These are phyloP conservation scores for Lethrus apterus DNA, from an alignment of 1,140 invertebrate genomes.

Conservation along the genomic window DNA sequence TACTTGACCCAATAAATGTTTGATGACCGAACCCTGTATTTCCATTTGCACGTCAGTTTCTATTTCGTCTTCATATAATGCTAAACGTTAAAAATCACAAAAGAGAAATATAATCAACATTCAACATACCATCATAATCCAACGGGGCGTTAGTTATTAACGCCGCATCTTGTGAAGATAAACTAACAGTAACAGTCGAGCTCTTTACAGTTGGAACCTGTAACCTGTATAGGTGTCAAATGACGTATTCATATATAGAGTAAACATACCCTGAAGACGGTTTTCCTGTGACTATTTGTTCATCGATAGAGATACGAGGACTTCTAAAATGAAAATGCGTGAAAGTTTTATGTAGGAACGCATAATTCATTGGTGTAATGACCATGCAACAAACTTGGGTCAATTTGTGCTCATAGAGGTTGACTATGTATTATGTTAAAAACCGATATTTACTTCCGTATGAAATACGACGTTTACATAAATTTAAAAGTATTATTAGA, in stretches of 20 bases:
- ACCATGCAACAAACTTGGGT: no score
- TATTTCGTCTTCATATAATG: slow-evolving; percentile 81
- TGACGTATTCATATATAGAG: not conserved
- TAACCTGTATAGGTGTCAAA: not conserved
- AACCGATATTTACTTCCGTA: no score
- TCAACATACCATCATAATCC: slow-evolving; percentile 36
- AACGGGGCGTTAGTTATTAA: slow-evolving; percentile 18
- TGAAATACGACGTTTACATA: no score
- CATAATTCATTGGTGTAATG: no score
- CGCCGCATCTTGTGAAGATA: not conserved
- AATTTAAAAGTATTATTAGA: no score
- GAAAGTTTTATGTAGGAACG: no score
- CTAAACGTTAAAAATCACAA: slow-evolving; percentile 47
- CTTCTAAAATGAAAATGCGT: slow-evolving; percentile 6
- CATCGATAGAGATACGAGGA: not conserved
- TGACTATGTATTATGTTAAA: no score
- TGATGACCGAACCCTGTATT: slow-evolving; percentile 89
- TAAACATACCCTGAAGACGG: slow-evolving; percentile 1
- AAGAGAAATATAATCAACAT: not conserved
- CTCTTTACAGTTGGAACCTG: not conserved
- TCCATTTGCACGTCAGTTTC: slow-evolving; percentile 85
- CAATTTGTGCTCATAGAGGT: no score
- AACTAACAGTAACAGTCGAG: not conserved
- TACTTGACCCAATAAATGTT: slow-evolving; percentile 89
- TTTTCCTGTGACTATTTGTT: not conserved